Evolutionary conservation across 2,797 vertebrate genomes (phyloP).

Genomic region (Cuculus canorus): DNA sequence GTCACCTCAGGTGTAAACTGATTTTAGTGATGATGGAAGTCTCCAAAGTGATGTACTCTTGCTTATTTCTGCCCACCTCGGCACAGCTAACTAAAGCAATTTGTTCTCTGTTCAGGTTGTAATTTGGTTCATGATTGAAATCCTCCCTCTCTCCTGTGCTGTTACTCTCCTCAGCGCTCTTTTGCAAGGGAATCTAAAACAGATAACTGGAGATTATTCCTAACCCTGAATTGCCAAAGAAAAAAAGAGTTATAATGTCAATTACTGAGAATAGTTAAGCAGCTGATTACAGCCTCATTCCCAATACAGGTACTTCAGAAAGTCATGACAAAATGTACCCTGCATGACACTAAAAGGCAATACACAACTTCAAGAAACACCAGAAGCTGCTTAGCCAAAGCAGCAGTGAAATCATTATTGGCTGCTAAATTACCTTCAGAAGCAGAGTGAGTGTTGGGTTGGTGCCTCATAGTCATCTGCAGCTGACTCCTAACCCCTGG

Average conservation of each 20-base stretch:
- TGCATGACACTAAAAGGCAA: neutral
- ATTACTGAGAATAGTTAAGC: neutral
- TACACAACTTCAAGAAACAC: neutral
- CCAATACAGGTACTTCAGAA: neutral
- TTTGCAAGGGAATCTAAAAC: neutral
- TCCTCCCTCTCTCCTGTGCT: neutral
- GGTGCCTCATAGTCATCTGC: neutral
- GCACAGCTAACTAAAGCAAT: neutral
- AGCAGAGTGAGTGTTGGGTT: neutral
- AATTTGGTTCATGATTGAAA: neutral
- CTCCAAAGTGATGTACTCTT: neutral
- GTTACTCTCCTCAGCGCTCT: neutral
- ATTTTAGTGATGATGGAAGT: neutral
- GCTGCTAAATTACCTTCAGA: neutral
- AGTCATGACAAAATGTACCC: neutral
- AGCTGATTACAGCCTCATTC: neutral
- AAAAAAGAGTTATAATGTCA: neutral
- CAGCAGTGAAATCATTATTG: neutral
- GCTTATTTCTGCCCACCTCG: neutral
- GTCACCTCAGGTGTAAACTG: neutral
- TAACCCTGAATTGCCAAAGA: neutral
- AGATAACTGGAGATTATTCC: neutral
- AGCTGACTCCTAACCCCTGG: neutral
- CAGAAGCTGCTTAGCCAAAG: neutral
- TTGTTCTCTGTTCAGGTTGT: neutral